phyloP scores from a whole-genome alignment of 2,888 invertebrate genomes.

The Chrysina gloriosa region DNA sequence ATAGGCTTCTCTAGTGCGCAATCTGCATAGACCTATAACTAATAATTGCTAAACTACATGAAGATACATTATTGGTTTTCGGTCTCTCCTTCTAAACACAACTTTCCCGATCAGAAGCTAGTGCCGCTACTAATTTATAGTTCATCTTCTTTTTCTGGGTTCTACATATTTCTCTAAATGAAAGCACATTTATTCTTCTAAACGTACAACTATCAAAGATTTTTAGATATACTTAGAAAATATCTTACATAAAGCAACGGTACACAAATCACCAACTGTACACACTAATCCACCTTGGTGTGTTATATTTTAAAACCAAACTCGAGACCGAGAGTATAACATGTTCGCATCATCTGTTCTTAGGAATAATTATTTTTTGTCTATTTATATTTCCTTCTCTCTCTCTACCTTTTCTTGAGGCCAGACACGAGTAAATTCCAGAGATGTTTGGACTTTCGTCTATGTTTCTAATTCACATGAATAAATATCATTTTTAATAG shows the following conservation, averaged over 20 bases:
- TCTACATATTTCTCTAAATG: no score
- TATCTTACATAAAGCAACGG: not conserved
- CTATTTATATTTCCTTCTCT: constrained; percentile 7
- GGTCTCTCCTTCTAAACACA: no score
- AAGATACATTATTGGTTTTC: no score
- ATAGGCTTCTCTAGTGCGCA: no score
- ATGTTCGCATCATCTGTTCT: constrained; percentile 18
- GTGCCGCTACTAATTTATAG: no score
- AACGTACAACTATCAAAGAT: no score
- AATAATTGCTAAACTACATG: no score
- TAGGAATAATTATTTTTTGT: constrained; percentile 15
- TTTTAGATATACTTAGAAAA: not conserved
- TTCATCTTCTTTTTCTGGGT: no score
- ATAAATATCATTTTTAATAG: constrained; percentile 35
- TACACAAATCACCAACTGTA: not conserved
- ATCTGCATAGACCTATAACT: no score
- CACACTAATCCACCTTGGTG: not conserved
- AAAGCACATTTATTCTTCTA: no score
- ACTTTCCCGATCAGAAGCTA: no score
- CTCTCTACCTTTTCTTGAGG: not conserved
- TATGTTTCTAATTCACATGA: not conserved
- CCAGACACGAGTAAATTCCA: constrained; percentile 9
- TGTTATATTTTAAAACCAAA: constrained; percentile 2
- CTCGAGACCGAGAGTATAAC: not conserved
- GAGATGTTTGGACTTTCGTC: constrained; percentile 1